Percentiles rank a stretch among this genome's conserved stretches.
Conservation (phyloP, 23 tunicate genomes). For the Halocynthia aurantium region DNA sequence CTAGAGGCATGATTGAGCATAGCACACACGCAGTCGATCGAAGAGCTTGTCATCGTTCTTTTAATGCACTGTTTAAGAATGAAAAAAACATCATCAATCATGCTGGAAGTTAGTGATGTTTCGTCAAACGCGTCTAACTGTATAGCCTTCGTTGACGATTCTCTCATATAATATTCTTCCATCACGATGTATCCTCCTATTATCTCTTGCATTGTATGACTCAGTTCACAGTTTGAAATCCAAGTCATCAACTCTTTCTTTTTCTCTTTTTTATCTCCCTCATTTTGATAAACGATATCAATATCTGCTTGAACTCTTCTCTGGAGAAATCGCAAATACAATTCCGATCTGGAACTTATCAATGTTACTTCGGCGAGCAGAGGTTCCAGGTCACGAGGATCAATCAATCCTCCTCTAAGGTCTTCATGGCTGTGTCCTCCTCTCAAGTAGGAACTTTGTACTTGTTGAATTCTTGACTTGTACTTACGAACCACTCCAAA, state of each 20-base stretch:
- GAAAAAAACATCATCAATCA: constrained; percentile 84
- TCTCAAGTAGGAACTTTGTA: constrained; percentile 36
- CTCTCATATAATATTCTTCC: constrained; percentile 98
- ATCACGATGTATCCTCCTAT: constrained; percentile 85
- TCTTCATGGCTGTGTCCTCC: constrained; percentile 19
- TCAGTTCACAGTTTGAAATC: constrained; percentile 64
- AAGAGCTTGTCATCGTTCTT: constrained; percentile 69
- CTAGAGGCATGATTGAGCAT: constrained; percentile 82
- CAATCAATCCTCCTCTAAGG: constrained; percentile 25
- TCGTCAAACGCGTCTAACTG: constrained; percentile 55
- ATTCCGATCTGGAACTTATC: constrained; percentile 73
- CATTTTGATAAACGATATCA: constrained; percentile 78
- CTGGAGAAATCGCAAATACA: constrained; percentile 84
- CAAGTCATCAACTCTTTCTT: constrained; percentile 57
- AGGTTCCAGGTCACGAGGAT: constrained; percentile 75
- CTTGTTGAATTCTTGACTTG: constrained; percentile 44
- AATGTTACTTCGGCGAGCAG: constrained; percentile 77
- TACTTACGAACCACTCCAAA: constrained; percentile 49
- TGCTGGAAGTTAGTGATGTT: constrained; percentile 56
- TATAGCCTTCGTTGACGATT: constrained; percentile 81
- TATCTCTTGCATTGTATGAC: constrained; percentile 65
- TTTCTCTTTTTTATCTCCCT: constrained; percentile 42
- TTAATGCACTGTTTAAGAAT: constrained; percentile 85
- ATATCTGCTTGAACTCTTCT: constrained; percentile 84
- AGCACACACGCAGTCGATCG: constrained; percentile 95